Evolutionary conservation across 2,888 invertebrate genomes (phyloP), one percentile per base, ranked within the genome.

Genomic region (Mellilla xanthometata): DNA sequence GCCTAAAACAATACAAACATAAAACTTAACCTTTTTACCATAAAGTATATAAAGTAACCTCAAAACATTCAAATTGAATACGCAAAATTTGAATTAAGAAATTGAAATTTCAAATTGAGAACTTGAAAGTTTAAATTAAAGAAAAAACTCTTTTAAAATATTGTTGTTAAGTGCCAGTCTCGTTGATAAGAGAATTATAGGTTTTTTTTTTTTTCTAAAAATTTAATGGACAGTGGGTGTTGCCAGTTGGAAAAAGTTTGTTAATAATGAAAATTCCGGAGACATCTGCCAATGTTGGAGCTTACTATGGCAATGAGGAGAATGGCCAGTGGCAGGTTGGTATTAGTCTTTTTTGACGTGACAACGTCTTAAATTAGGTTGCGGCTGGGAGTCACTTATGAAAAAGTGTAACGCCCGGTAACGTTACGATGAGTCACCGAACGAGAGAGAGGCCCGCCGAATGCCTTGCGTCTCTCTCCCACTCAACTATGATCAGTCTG

Each of bases 251-350:
- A 36, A 46, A 50, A 39, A 45, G 40, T 47, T 36, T 46, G 26
- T 46, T 24, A 70, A 86, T 60, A 50, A 89, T 89, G 88, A 88
- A 88, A 80, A 89, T 89, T 69, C 88, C 88, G 7, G 88, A 89
- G 72, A 81, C 81, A 0, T 65, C 81, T 0, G 75, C 85, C 0
- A 87, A 83, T 24, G 75, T 85, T 60, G 87, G 86, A 23, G 83
- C 85, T 58, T 89, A 89, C 40, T 88, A 88, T 58, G 86, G 83
- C 60, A 87, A 81, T 12, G 86, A 88, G 22, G 86, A 85, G 11
- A 86, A 80, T 53, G 83, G 83, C 44, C 88, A 88, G 74, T 89
- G 88, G 88, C 88, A 89, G 80, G 88, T 88, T 22, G 38, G 67
- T 61, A 24, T 34, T 35, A 24, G 41, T 42, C 6, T 19, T 15